phyloP scores from a whole-genome alignment of 2,113 vertebrate species.

The Tinamus guttatus region DNA sequence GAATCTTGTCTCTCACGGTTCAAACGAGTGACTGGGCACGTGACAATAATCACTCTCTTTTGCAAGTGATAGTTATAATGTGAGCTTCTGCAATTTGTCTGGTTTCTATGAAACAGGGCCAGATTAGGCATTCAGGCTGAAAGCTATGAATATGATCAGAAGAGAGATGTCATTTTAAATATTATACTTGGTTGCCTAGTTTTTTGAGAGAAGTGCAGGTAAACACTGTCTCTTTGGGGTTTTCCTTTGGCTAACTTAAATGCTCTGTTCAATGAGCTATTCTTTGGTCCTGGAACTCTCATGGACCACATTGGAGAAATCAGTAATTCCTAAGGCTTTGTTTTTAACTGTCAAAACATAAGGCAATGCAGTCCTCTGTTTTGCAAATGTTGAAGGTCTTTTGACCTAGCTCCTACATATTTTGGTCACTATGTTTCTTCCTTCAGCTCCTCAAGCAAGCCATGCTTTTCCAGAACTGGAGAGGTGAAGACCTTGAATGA shows the following conservation, averaged over 20 bases:
- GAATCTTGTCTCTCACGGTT: neutral
- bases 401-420: neutral
- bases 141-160: neutral
- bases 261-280: neutral
- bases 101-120: neutral
- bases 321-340: neutral
- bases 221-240: neutral
- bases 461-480: neutral
- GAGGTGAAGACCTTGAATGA: neutral
- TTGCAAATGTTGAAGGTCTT: neutral
- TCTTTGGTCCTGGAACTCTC: neutral
- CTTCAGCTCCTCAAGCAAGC: accelerated
- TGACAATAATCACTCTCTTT: neutral
- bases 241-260: neutral
- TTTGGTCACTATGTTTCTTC: neutral
- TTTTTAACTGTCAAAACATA: neutral
- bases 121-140: accelerated
- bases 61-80: neutral
- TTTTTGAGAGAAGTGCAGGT: neutral
- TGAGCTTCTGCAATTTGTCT: neutral
- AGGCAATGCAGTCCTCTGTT: neutral
- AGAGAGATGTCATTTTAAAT: neutral
- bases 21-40: neutral
- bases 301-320: neutral
- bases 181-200: neutral